A percentile compares a stretch with the other conserved stretches of the same genome.
phyloP scores from a whole-genome alignment of 2,888 invertebrate genomes.

The Teinopalpus imperialis region DNA sequence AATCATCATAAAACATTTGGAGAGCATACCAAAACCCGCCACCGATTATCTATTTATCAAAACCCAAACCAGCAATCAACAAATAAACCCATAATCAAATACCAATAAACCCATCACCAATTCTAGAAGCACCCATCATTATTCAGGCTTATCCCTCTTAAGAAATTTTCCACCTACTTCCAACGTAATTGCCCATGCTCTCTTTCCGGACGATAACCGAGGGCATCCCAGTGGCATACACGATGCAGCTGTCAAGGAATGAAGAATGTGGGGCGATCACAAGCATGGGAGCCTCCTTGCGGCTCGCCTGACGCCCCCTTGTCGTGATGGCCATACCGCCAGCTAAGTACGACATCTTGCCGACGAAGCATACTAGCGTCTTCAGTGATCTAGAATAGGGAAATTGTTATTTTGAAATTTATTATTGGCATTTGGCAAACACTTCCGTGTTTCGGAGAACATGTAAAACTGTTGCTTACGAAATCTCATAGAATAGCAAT shows the following conservation, averaged over 20 bases:
- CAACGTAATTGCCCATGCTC: constrained; percentile 91
- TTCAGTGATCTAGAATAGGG: constrained; percentile 76
- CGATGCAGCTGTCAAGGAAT: constrained; percentile 93
- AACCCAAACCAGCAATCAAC: no score
- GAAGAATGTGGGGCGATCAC: constrained; percentile 95
- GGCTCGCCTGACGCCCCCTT: constrained; percentile 88
- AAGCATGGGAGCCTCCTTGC: constrained; percentile 91
- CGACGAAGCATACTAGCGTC: constrained; percentile 87
- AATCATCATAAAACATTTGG: no score
- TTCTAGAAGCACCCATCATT: constrained; percentile 28
- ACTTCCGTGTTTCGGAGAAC: no score
- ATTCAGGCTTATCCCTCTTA: no score
- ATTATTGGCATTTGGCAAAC: no score
- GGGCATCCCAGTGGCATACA: constrained; percentile 91
- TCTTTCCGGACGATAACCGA: constrained; percentile 92
- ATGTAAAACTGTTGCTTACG: no score
- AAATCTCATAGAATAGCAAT: no score
- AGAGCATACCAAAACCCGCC: no score
- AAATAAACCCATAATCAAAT: no score
- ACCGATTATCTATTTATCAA: no score
- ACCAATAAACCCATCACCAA: constrained; percentile 26
- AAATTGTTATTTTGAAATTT: constrained; percentile 11
- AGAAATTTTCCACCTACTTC: constrained; percentile 86
- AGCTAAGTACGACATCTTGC: constrained; percentile 87
- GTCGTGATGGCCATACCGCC: constrained; percentile 90